Conservation (phyloP, 1,140 invertebrate genomes). For the Latrodectus geometricus region DNA sequence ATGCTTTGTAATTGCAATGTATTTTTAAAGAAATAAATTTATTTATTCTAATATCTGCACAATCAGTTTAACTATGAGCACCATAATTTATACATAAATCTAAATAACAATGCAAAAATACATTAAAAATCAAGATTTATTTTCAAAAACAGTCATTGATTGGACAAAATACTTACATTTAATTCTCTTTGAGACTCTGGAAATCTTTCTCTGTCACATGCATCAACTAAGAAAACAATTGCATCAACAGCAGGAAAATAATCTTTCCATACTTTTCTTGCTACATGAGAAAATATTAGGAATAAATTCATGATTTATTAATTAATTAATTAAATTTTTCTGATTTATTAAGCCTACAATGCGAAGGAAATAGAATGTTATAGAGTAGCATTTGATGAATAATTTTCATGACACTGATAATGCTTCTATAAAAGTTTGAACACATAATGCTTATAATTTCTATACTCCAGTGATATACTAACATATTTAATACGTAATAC, state of each 20-base stretch:
- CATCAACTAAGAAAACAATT: constrained; percentile 99
- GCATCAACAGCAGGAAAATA: constrained; percentile 99
- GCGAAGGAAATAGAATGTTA: too few species aligned
- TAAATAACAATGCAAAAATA: background rate
- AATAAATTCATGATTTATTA: background rate
- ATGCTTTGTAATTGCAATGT: background rate
- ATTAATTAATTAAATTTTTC: too few species aligned
- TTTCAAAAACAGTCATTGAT: too few species aligned
- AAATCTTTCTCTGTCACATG: constrained; percentile 89
- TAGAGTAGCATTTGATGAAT: too few species aligned
- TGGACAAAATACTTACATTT: constrained; percentile 69
- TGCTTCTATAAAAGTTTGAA: too few species aligned
- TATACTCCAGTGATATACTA: too few species aligned
- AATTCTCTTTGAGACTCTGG: constrained; percentile 85
- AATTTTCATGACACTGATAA: too few species aligned
- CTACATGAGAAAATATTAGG: constrained; percentile 68
- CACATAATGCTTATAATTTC: too few species aligned
- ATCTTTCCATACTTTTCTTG: constrained; percentile 98
- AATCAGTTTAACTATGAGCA: background rate
- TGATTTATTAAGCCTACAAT: too few species aligned
- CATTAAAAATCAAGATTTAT: constrained; percentile 12
- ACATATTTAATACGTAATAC: too few species aligned
- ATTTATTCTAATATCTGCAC: background rate
- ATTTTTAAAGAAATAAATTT: background rate
- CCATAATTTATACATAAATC: background rate